Evolutionary conservation across 2,113 vertebrate species (phyloP), one percentile per base, ranked within the genome.

Genomic region (Cyanoramphus novaezelandiae): DNA sequence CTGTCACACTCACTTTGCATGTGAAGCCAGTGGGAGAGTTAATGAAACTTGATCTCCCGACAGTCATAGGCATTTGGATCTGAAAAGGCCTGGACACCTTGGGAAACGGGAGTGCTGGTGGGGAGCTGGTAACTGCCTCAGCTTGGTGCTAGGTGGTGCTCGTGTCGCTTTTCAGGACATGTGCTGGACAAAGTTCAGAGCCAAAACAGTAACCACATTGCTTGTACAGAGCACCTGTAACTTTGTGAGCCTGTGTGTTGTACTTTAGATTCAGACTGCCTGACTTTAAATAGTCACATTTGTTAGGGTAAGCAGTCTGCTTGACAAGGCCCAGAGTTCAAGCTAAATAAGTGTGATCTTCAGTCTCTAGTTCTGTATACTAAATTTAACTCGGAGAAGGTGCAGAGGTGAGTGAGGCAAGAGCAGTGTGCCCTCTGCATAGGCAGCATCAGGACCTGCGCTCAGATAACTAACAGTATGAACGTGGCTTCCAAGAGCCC

Each of bases 111-210:
- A 82, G 69, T 55, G 52, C 75, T 87, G 33, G 14, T 63, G 35
- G 12, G n/a, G 31, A 65, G 8, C 17, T 52, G 31, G 3, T 20
- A 28, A 11, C 50, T 2, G 17, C 78, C 44, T 79, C 43, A 25
- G 2, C 43, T 47, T 71, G 62, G 27, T 60, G 85, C n/a, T 69
- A 53, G 84, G 39, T 84, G 81, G 10, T 67, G 88, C 75, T 88
- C 6, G 2, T 86, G 82, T 68, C 0, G 0, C 71, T 85, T 68
- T 64, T 41, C 25, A 68, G 35, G 63, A 46, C 21, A 2, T 3
- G 21, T 1, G 6, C 49, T 9, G 12, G 19, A 8, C 1, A 28
- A 23, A 62, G 9, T 27, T 64, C 29, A 41, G 71, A 33, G 68
- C 14, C 46, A 46, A 74, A 23, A 6, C 0, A 81, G 10, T 39